Evolutionary conservation across 1,140 invertebrate genomes (phyloP).

Genomic region (Piezodorus guildinii): DNA sequence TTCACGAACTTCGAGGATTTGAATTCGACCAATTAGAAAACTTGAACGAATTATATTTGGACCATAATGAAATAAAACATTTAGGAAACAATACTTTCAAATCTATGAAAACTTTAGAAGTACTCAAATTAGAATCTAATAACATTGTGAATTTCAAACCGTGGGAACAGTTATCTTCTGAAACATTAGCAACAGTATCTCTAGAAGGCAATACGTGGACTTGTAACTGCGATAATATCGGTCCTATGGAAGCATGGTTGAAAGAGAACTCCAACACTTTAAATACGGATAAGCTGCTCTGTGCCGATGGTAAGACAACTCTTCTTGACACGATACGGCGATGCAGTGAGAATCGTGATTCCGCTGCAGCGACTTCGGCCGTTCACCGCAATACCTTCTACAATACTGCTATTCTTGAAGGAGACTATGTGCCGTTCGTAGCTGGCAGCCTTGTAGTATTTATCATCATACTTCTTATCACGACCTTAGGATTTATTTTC

Average conservation of each 20-base stretch:
- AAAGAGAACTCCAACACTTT: conserved; percentile 42
- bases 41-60: conserved; percentile 40
- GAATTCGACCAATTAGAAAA: conserved; percentile 41
- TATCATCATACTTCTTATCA: conserved; percentile 52
- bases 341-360: conserved; percentile 47
- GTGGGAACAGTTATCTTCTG: conserved; percentile 40
- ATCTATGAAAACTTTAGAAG: conserved; percentile 36
- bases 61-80: conserved; percentile 37
- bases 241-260: conserved; percentile 51
- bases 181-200: conserved; percentile 45
- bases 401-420: conserved; percentile 40
- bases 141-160: conserved; percentile 43
- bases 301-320: conserved; percentile 39
- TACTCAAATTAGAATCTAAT: conserved; percentile 41
- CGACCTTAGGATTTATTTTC: conserved; percentile 60
- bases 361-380: conserved; percentile 47
- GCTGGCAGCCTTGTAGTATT: conserved; percentile 61
- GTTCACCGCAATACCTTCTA: conserved; percentile 46
- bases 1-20: conserved; percentile 38
- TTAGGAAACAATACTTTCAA: conserved; percentile 40
- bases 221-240: conserved; percentile 55
- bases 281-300: conserved; percentile 46
- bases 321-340: conserved; percentile 47
- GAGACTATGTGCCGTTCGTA: conserved; percentile 56
- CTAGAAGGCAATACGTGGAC: conserved; percentile 60